Conservation (phyloP, 2,113 vertebrate species). For the Sinocyclocheilus maitianheensis region DNA sequence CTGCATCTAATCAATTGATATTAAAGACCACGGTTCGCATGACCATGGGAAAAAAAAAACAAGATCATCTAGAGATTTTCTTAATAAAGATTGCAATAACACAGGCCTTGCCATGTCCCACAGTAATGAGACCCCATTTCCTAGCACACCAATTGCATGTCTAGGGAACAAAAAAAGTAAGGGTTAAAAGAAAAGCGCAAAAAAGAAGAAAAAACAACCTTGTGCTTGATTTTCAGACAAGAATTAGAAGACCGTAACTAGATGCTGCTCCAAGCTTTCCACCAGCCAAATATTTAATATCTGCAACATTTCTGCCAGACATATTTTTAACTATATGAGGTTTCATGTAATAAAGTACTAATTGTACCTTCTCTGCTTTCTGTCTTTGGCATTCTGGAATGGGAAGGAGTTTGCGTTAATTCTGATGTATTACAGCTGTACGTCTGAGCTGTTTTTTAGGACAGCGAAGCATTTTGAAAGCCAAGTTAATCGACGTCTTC, state of each 20-base stretch:
- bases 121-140: conserved; percentile 47
- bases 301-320: conserved; percentile 30
- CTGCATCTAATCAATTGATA: conserved; percentile 53
- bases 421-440: conserved; percentile 46
- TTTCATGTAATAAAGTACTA: conserved; percentile 47
- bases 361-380: conserved; percentile 50
- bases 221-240: conserved; percentile 22
- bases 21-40: conserved; percentile 34
- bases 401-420: conserved; percentile 1
- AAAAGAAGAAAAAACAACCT: neutral
- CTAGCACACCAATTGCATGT: conserved; percentile 39
- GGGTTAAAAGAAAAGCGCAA: neutral
- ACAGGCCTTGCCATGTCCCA: conserved; percentile 30
- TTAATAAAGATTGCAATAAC: conserved; percentile 40
- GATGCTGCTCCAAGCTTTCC: conserved; percentile 33
- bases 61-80: conserved; percentile 39
- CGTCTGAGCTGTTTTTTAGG: conserved; percentile 47
- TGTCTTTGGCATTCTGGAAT: conserved; percentile 18
- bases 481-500: conserved; percentile 33
- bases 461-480: conserved; percentile 36
- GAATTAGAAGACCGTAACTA: conserved; percentile 43
- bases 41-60: neutral
- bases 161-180: neutral
- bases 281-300: conserved; percentile 51
- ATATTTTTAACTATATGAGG: conserved; percentile 49